These are phyloP conservation scores for Plectropomus leopardus DNA, from an alignment of 2,113 vertebrate species.

Conservation along the genomic window DNA sequence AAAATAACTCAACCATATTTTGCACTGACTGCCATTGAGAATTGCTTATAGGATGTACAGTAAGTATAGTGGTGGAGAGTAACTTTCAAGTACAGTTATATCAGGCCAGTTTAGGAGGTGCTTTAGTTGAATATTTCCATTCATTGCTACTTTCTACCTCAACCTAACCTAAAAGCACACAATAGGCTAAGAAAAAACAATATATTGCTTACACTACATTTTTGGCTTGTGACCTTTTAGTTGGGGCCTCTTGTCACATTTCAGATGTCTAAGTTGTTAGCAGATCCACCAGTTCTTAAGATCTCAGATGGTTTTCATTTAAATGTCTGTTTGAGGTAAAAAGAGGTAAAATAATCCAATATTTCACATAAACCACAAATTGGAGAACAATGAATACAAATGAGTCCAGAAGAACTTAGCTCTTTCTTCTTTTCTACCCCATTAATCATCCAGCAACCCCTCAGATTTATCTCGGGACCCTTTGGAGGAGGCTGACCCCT, in stretches of 20 bases:
- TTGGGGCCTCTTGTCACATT: no score
- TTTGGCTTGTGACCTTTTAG: no score
- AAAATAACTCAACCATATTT: not conserved
- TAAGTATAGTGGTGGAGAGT: no score
- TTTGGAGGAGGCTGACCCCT: not conserved
- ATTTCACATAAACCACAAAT: not conserved
- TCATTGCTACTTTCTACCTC: not conserved
- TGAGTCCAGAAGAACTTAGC: not conserved
- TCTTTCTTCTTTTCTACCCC: not conserved
- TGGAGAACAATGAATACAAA: not conserved
- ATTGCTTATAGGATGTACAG: no score
- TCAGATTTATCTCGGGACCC: not conserved
- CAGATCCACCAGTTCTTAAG: not conserved
- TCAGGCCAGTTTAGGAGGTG: not conserved
- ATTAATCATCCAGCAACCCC: not conserved
- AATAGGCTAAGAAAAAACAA: no score
- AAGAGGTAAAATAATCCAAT: not conserved
- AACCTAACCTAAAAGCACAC: no score
- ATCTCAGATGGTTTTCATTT: not conserved
- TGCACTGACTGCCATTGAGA: not conserved
- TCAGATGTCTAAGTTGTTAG: no score
- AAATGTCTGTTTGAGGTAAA: not conserved
- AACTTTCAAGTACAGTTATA: not conserved
- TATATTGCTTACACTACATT: no score
- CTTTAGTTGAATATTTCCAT: not conserved